phyloP scores from a whole-genome alignment of 2,797 vertebrate species.

The Triplophysa yarkandensis region DNA sequence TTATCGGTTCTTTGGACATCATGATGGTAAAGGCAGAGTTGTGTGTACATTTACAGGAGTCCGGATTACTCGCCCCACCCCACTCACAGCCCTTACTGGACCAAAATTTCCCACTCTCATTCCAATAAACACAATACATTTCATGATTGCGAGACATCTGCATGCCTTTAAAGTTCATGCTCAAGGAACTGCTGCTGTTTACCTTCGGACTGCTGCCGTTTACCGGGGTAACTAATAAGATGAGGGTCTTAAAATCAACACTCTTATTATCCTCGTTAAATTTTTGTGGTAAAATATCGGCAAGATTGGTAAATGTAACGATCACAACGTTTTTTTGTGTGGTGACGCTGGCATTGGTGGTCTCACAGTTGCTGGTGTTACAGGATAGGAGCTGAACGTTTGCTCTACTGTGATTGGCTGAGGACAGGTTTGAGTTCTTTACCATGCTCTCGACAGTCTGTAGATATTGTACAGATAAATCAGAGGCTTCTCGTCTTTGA shows the following conservation, averaged over 20 bases:
- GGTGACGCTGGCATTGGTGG: conserved; percentile 15
- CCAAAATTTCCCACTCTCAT: not conserved
- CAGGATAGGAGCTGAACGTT: conserved; percentile 60
- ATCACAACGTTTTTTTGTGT: rapidly evolving
- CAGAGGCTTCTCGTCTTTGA: rapidly evolving
- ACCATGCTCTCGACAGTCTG: conserved; percentile 58
- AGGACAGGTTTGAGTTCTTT: rapidly evolving
- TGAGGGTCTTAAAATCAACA: conserved; percentile 45
- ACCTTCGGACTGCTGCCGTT: rapidly evolving
- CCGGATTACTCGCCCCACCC: rapidly evolving
- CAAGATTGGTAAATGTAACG: not conserved
- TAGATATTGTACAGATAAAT: conserved; percentile 59
- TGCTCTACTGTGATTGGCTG: rapidly evolving
- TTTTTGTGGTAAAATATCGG: not conserved
- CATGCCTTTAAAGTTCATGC: conserved; percentile 34
- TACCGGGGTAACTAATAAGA: conserved; percentile 61
- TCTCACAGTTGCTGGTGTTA: rapidly evolving
- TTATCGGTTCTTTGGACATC: conserved; percentile 52
- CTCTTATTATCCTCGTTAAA: rapidly evolving
- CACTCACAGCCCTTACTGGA: conserved; percentile 36
- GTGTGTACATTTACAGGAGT: conserved; percentile 61
- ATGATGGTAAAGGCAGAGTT: conserved; percentile 73
- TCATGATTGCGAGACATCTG: conserved; percentile 15
- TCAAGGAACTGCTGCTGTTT: too few relatives aligned
- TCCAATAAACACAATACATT: conserved; percentile 69